phyloP scores from a whole-genome alignment of 1,140 invertebrate genomes.

The Drosophila paulistorum region DNA sequence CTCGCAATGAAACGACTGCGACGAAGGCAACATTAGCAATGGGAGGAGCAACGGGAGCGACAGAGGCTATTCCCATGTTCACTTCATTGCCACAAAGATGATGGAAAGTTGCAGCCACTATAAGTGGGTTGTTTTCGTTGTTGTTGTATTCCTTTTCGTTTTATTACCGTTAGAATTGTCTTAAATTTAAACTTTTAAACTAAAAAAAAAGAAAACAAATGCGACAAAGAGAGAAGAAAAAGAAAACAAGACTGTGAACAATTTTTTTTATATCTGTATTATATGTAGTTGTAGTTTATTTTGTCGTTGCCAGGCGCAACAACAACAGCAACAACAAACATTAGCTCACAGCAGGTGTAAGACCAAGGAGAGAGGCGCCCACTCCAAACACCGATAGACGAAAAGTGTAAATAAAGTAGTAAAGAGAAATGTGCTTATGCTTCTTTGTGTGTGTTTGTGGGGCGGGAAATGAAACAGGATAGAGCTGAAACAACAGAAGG shows the following conservation, averaged over 20 bases:
- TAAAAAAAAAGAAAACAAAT: slow-evolving; percentile 14
- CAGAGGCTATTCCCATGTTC: slow-evolving; percentile 32
- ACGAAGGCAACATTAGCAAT: not conserved
- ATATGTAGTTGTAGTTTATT: not conserved
- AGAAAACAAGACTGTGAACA: slow-evolving; percentile 3
- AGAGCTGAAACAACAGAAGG: slow-evolving; percentile 37
- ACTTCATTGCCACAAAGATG: slow-evolving; percentile 15
- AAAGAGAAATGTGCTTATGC: slow-evolving; percentile 50
- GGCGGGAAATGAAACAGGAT: slow-evolving; percentile 66
- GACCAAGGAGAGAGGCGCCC: slow-evolving; percentile 19
- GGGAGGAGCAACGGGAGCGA: not conserved
- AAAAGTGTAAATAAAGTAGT: slow-evolving; percentile 75
- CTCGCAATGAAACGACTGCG: too few relatives aligned
- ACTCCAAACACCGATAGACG: slow-evolving; percentile 26
- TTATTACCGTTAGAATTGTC: slow-evolving; percentile 33
- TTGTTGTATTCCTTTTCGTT: slow-evolving; percentile 1
- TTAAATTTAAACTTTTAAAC: slow-evolving; percentile 7
- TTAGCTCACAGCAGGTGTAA: slow-evolving; percentile 48
- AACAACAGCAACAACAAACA: slow-evolving; percentile 42
- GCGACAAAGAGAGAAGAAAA: slow-evolving; percentile 20
- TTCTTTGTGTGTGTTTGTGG: not conserved
- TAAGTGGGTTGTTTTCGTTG: not conserved
- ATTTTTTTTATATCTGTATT: slow-evolving; percentile 3
- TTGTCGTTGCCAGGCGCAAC: slow-evolving; percentile 62
- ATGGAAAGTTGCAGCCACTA: not conserved